Conservation (phyloP, 1,140 invertebrate genomes). For the Tetramorium parvispinum region DNA sequence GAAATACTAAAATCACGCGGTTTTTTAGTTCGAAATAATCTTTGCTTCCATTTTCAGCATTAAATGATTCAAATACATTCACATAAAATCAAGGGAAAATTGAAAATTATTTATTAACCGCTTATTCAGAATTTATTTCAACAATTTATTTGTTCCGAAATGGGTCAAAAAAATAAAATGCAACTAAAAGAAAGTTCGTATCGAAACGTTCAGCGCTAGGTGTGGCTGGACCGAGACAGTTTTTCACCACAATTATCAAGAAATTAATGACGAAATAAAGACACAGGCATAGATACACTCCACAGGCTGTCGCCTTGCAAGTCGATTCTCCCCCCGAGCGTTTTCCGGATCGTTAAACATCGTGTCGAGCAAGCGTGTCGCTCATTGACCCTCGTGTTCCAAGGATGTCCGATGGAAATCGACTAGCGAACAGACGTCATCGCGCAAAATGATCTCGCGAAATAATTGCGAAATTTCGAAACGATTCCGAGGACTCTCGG, state of each 20-base stretch:
- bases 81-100: background rate
- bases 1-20: background rate
- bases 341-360: slow-evolving; percentile 72
- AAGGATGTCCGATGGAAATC: slow-evolving; percentile 46
- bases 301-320: slow-evolving; percentile 51
- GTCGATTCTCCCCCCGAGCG: slow-evolving; percentile 26
- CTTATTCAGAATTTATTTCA: background rate
- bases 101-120: background rate
- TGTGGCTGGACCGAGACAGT: background rate
- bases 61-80: background rate
- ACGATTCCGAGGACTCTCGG: no score
- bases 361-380: slow-evolving; percentile 56
- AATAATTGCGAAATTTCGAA: background rate
- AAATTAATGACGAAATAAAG: slow-evolving; percentile 24
- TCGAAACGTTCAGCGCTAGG: background rate
- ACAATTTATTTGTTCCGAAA: background rate
- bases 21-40: background rate
- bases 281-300: background rate
- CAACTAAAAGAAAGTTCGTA: background rate
- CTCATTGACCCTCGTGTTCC: slow-evolving; percentile 62
- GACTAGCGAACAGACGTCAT: slow-evolving; percentile 12
- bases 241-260: background rate
- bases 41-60: background rate
- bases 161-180: background rate
- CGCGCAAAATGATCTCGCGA: background rate